Percentiles rank a stretch among this genome's conserved stretches.
These are phyloP conservation scores for Caenorhabditis tropicalis DNA, from an alignment of 1,140 invertebrate genomes.

Conservation along the genomic window DNA sequence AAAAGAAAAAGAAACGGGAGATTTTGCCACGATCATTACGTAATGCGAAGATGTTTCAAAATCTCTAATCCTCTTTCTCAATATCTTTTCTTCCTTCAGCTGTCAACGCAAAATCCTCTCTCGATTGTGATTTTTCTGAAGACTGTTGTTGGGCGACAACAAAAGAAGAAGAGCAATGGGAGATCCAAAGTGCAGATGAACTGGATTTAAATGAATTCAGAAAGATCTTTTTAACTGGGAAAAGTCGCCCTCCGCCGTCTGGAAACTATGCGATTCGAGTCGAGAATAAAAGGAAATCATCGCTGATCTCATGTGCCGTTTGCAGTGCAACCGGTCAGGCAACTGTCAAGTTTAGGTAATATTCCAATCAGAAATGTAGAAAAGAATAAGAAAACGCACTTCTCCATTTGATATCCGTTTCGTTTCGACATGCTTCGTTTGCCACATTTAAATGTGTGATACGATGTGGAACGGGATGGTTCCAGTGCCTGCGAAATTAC, in stretches of 20 bases:
- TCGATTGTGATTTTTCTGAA: conserved; percentile 32
- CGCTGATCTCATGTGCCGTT: conserved; percentile 3
- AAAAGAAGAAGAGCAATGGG: conserved; percentile 17
- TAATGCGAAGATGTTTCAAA: neutral
- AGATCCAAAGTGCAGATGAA: conserved; percentile 7
- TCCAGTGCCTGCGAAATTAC: neutral
- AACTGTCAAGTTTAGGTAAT: conserved; percentile 31
- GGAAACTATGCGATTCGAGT: conserved; percentile 35
- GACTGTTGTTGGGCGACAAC: conserved; percentile 28
- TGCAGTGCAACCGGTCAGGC: conserved; percentile 14
- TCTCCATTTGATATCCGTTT: conserved; percentile 17
- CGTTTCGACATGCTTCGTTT: neutral
- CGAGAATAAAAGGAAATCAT: conserved; percentile 20
- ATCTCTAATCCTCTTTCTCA: neutral
- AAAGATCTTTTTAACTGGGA: conserved; percentile 28
- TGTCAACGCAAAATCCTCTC: neutral
- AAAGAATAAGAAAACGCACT: neutral
- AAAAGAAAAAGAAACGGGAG: neutral
- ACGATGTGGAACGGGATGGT: neutral
- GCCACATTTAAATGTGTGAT: neutral
- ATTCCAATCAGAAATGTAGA: neutral
- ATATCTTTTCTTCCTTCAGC: neutral
- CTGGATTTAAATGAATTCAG: conserved; percentile 31
- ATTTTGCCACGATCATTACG: neutral
- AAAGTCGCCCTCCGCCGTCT: conserved; percentile 8